Conservation (phyloP, 2,113 vertebrate genomes). For the Lepus europaeus region DNA sequence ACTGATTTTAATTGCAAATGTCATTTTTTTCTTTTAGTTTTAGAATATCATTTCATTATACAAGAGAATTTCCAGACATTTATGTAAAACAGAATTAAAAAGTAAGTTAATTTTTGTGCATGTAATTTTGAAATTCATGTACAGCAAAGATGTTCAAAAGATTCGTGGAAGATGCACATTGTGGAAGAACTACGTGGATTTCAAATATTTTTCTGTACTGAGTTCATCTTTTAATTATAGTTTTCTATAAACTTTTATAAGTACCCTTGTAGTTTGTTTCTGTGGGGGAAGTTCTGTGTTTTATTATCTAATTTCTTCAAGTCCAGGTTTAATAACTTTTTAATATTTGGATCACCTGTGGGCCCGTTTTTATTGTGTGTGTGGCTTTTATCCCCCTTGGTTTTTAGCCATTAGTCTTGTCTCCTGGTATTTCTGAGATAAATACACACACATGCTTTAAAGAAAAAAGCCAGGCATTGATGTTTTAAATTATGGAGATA, state of each 20-base stretch:
- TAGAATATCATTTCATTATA: background rate
- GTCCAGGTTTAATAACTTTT: background rate
- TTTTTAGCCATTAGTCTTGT: background rate
- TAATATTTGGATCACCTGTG: background rate
- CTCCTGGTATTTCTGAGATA: background rate
- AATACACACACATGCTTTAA: no score
- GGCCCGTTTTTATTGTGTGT: background rate
- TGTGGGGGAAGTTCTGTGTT: background rate
- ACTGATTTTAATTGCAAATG: background rate
- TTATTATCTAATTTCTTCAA: slow-evolving; percentile 5
- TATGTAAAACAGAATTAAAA: no score
- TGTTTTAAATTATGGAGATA: background rate
- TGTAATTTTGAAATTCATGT: no score
- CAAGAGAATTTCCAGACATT: no score
- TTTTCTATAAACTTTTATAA: no score
- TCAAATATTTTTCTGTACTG: no score
- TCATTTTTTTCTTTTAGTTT: background rate
- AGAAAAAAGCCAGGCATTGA: background rate
- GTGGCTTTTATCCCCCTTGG: background rate
- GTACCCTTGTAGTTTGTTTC: background rate
- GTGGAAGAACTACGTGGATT: no score
- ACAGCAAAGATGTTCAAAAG: no score
- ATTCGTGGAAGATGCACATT: no score
- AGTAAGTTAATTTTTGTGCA: no score
- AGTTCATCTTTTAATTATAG: no score